Evolutionary conservation across 2,113 vertebrate species (phyloP), one percentile per base, ranked within the genome.

Genomic region (Ameiurus melas): DNA sequence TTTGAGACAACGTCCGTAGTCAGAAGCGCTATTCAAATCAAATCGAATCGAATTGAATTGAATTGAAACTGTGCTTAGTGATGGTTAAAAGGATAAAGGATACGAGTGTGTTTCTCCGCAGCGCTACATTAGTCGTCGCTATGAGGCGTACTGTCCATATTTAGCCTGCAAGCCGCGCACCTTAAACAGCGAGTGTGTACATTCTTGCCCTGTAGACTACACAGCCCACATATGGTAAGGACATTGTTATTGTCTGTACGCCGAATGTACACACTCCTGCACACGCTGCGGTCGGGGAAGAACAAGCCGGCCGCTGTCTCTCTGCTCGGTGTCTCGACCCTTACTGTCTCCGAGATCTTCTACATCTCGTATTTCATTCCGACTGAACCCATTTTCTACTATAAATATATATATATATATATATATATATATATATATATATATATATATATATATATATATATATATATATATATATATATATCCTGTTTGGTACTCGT

Each of bases 171-270:
- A 55, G 58, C 60, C 81, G 58, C 39, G 30, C 71, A 53, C n/a
- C 84, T 84, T 86, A 43, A 78, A 77, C 83, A 60, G 13, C 62
- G 55, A 71, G 77, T 91, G 83, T 89, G 58, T 85, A 83, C 85
- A 86, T 89, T 89, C 78, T 80, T 85, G 53, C 51, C 64, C 17
- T 68, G 82, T 89, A 89, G 88, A 89, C 90, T 87, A 89, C 90
- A 90, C 85, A 89, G 64, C 55, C 43, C 87, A 75, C 85, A 51
- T 79, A 86, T 88, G 84, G 47, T 75, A 87, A 30, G 10, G 5
- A 22, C 86, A 64, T 36, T 88, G 83, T 89, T 88, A 86, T 83
- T 88, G 89, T 88, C 83, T 90, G 83, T 78, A 79, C 55, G 19
- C 75, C 70, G 57, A 75, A 90, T 39, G 70, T 78, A 71, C 84